phyloP scores from a whole-genome alignment of 2,888 invertebrate genomes.

The Nephrotoma flavescens region DNA sequence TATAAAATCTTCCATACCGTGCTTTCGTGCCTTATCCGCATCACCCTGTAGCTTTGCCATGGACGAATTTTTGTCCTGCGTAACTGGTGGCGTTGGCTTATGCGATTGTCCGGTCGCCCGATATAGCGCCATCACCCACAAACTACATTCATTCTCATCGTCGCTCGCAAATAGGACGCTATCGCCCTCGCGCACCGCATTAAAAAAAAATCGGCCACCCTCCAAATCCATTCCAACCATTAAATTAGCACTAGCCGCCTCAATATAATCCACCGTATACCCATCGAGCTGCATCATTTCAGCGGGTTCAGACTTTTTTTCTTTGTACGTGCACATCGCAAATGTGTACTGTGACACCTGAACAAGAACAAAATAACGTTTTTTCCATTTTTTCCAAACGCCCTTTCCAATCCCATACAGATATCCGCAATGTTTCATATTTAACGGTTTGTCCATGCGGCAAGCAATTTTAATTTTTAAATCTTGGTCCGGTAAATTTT shows the following conservation, averaged over 20 bases:
- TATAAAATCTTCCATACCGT: constrained; percentile 99
- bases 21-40: constrained; percentile 73
- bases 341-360: constrained; percentile 99
- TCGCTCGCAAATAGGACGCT: constrained; percentile 91
- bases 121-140: constrained; percentile 99
- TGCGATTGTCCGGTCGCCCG: constrained; percentile 99
- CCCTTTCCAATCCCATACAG: constrained; percentile 87
- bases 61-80: constrained; percentile 71
- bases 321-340: constrained; percentile 98
- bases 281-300: constrained; percentile 99
- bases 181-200: constrained; percentile 96
- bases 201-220: constrained; percentile 93
- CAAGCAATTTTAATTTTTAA: constrained; percentile 94
- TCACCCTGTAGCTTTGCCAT: constrained; percentile 76
- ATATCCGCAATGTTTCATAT: constrained; percentile 97
- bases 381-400: constrained; percentile 99
- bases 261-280: constrained; percentile 98
- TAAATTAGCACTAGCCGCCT: constrained; percentile 82
- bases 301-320: constrained; percentile 97
- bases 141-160: constrained; percentile 93
- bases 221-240: constrained; percentile 90
- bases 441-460: constrained; percentile 95
- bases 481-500: constrained; percentile 90
- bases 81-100: constrained; percentile 91
- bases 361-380: constrained; percentile 93